These are phyloP conservation scores for Bambusicola thoracicus DNA, from an alignment of 2,113 vertebrate genomes.

Conservation along the genomic window DNA sequence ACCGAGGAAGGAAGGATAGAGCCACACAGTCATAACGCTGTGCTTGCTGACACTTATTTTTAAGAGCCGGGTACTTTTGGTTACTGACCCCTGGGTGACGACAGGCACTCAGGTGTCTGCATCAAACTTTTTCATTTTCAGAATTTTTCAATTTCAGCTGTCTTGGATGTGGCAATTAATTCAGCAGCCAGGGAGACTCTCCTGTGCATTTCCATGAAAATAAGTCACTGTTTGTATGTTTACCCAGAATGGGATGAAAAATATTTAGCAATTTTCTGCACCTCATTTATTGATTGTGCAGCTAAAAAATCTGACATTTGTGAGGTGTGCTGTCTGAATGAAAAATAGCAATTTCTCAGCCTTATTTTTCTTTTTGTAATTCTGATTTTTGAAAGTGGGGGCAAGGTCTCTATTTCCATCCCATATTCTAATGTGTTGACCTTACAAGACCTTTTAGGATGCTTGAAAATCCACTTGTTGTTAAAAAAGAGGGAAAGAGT, in stretches of 20 bases:
- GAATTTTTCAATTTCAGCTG: constrained; percentile 4
- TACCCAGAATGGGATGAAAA: constrained; percentile 2
- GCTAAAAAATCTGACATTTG: constrained; percentile 25
- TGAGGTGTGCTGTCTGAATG: neutral
- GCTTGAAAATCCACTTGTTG: neutral
- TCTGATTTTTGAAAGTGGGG: constrained; percentile 21
- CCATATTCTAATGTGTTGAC: neutral
- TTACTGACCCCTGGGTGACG: neutral
- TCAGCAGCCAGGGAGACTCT: constrained; percentile 7
- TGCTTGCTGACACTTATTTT: neutral
- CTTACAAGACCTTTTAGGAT: neutral
- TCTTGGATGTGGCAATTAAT: constrained; percentile 4
- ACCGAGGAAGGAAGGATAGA: neutral
- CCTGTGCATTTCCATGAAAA: constrained; percentile 23
- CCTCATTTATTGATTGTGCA: constrained; percentile 28
- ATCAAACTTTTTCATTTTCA: neutral
- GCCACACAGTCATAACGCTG: neutral
- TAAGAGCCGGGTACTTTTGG: neutral
- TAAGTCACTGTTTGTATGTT: constrained; percentile 35
- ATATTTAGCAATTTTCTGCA: constrained; percentile 22
- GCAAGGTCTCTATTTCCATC: neutral
- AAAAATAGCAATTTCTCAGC: neutral
- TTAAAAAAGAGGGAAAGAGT: neutral
- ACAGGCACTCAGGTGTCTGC: neutral
- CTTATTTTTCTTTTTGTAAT: neutral